These are phyloP conservation scores for Tangara arthus DNA, from an alignment of 2,797 vertebrate genomes.

Conservation along the genomic window DNA sequence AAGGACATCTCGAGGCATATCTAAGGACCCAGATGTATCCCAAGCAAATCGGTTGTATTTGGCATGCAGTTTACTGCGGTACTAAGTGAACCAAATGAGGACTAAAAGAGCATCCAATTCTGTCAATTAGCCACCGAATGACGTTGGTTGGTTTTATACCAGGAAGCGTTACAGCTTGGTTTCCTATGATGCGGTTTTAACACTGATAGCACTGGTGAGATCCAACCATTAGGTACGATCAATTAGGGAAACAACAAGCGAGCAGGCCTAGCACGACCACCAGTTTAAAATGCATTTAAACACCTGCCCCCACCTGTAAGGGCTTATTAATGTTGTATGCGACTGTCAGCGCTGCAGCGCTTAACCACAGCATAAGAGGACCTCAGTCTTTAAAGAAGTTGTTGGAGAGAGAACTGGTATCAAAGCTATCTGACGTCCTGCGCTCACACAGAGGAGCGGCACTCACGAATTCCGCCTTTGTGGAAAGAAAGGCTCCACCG, in stretches of 20 bases:
- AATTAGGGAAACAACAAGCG: not conserved
- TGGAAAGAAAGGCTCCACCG: not conserved
- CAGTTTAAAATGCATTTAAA: not conserved
- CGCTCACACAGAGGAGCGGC: not conserved
- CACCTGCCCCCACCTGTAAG: not conserved
- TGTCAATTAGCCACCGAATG: not conserved
- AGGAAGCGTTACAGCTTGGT: not conserved
- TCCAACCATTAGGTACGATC: not conserved
- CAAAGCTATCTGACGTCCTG: not conserved
- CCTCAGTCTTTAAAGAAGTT: not conserved
- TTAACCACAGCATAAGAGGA: not conserved
- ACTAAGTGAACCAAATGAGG: not conserved
- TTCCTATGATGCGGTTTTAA: not conserved
- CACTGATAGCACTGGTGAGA: not conserved
- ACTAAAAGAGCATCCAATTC: not conserved
- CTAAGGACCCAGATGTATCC: not conserved
- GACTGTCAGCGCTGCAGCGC: not conserved
- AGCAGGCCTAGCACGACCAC: not conserved
- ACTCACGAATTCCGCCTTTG: not conserved
- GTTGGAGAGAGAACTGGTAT: not conserved
- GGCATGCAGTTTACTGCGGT: not conserved
- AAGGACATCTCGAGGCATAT: not conserved
- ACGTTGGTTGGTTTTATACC: not conserved
- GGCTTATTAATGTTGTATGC: not conserved
- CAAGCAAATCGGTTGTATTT: not conserved